These are phyloP conservation scores for Merodon equestris DNA, from an alignment of 2,888 invertebrate species.

Conservation along the genomic window DNA sequence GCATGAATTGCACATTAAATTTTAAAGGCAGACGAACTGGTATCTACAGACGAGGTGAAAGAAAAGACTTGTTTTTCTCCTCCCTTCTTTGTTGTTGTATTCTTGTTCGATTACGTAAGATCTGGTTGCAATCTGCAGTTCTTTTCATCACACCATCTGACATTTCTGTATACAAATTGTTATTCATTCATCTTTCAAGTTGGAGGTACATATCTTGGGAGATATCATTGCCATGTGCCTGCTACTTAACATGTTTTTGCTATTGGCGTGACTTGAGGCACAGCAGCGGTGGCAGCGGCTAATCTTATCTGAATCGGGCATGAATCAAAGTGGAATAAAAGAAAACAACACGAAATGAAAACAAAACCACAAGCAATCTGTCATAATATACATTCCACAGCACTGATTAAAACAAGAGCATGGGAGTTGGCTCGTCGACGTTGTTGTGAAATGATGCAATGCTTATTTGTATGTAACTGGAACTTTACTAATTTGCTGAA, in stretches of 20 bases:
- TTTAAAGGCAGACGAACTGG: conserved; percentile 46
- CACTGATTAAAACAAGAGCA: conserved; percentile 58
- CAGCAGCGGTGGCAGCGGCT: conserved; percentile 49
- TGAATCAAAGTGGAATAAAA: conserved; percentile 42
- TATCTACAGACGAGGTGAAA: conserved; percentile 36
- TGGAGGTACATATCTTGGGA: conserved; percentile 22
- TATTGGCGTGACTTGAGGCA: conserved; percentile 54
- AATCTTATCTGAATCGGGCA: conserved; percentile 64
- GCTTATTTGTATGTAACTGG: no score
- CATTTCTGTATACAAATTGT: conserved; percentile 29
- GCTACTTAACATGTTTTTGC: conserved; percentile 33
- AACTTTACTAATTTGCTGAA: no score
- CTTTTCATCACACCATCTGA: conserved; percentile 48
- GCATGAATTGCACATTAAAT: conserved; percentile 48
- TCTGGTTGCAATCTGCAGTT: conserved; percentile 31
- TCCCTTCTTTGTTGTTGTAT: conserved; percentile 41
- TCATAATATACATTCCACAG: conserved; percentile 65
- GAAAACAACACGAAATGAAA: conserved; percentile 27
- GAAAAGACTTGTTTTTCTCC: conserved; percentile 51
- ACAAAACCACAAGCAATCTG: conserved; percentile 55
- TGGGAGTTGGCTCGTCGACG: conserved; percentile 34
- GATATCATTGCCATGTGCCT: conserved; percentile 32
- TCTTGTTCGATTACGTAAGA: conserved; percentile 56
- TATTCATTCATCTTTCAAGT: conserved; percentile 55
- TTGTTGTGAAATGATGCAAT: not conserved